Percentiles rank a stretch among this genome's conserved stretches.
phyloP scores from a whole-genome alignment of 2,888 invertebrate species.

The Allacma fusca region DNA sequence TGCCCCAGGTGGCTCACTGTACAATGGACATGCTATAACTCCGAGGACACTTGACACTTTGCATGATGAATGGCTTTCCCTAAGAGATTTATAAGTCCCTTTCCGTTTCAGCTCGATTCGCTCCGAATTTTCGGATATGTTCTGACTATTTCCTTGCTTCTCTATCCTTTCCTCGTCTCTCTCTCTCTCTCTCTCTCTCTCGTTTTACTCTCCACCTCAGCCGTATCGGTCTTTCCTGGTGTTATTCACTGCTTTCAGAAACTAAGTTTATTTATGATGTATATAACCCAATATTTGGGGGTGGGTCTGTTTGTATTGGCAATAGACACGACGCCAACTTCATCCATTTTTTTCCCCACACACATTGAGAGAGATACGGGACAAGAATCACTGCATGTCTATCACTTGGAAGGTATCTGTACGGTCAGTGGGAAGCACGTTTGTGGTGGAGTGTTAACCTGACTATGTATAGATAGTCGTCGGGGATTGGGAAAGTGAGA shows the following conservation, averaged over 20 bases:
- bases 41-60: conserved; percentile 62
- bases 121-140: conserved; percentile 53
- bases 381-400: conserved; percentile 6
- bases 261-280: conserved; percentile 23
- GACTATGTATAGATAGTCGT: no score
- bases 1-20: conserved; percentile 61
- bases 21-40: conserved; percentile 60
- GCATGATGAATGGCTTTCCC: conserved; percentile 62
- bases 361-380: neutral
- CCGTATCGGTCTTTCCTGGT: conserved; percentile 1
- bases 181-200: conserved; percentile 28
- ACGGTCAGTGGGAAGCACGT: neutral
- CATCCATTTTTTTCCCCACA: neutral
- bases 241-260: conserved; percentile 18
- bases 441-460: neutral
- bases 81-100: conserved; percentile 62
- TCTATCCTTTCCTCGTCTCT: conserved; percentile 23
- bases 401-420: neutral
- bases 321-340: conserved; percentile 5
- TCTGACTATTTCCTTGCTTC: conserved; percentile 38
- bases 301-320: neutral
- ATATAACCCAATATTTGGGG: neutral
- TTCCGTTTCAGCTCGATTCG: conserved; percentile 61
- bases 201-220: neutral
- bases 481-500: no score